These are phyloP conservation scores for Caenorhabditis plicata DNA, from an alignment of 2,888 invertebrate species.

Conservation along the genomic window DNA sequence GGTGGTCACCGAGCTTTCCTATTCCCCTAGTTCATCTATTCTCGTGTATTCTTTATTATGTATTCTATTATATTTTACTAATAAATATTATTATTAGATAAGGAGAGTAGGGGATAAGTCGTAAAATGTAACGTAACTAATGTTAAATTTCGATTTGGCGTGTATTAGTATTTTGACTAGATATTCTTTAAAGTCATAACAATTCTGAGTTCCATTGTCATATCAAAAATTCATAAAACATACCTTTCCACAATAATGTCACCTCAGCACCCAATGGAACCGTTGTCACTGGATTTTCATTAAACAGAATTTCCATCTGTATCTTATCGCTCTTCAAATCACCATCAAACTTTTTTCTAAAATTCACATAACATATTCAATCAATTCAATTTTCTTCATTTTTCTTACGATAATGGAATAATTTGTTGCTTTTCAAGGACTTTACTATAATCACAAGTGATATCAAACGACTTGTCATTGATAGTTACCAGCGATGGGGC, in stretches of 20 bases:
- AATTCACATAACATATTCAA: too few species aligned
- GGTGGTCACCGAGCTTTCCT: too few species aligned
- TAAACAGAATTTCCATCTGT: constrained; percentile 54
- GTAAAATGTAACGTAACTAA: too few species aligned
- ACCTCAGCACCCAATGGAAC: constrained; percentile 58
- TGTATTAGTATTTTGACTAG: too few species aligned
- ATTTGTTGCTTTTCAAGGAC: constrained; percentile 34
- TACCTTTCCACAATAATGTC: constrained; percentile 52
- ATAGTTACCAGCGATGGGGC: constrained; percentile 59
- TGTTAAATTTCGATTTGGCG: too few species aligned
- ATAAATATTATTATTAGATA: too few species aligned
- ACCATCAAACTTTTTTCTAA: constrained; percentile 23
- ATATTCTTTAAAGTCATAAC: too few species aligned
- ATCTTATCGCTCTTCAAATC: constrained; percentile 44
- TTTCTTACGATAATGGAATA: constrained; percentile 21
- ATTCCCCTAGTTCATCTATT: too few species aligned
- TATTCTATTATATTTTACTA: too few species aligned
- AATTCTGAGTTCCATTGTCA: not conserved
- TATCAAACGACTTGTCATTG: constrained; percentile 61
- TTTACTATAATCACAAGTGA: constrained; percentile 62
- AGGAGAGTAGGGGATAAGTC: too few species aligned
- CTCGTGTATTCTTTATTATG: too few species aligned
- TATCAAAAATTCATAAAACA: constrained; percentile 1
- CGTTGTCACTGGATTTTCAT: constrained; percentile 53
- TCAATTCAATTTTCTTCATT: too few species aligned